Base-by-base conservation (phyloP, 2,888 invertebrate species). In the Tiphia femorata region DNA sequence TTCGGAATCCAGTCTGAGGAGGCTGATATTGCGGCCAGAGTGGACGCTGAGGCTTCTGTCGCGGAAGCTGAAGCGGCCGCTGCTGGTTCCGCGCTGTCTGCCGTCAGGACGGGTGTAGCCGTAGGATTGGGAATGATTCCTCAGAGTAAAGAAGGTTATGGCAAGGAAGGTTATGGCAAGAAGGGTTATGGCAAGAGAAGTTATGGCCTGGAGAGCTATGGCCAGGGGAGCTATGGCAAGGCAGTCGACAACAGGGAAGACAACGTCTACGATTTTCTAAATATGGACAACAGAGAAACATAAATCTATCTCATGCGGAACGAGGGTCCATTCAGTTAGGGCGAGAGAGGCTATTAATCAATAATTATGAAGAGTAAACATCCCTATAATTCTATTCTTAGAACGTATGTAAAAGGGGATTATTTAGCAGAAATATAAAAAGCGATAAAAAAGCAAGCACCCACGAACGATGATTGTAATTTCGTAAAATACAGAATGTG, bases 401-500 rank as follows among this genome's bases (percentile, higher is more conserved):
- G 33, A 33, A 33, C 12, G 5, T n/a, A n/a, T 33, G 33, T 33
- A 33, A 33, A n/a, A n/a, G 33, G 12, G n/a, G 14, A n/a, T 33
- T 33, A n/a, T 8, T 33, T 33, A 33, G 20, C 33, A 35, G 46
- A 12, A 23, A 46, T 33, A 30, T 8, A 44, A 44, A 30, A 30
- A 30, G 10, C 19, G 14, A 17, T 14, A 33, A 33, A 46, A 46
- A 46, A 46, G 16, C n/a, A 17, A 19, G 33, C 33, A 33, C n/a
- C 33, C 21, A 21, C 8, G 8, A 46, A 46, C 33, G 3, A 10
- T 7, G 21, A 14, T 14, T 33, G 33, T 33, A 46, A 33, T 30
- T 21, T 46, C 21, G 33, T 33, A 30, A 46, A 38, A 23, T 47
- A 48, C 12, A 46, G n/a, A n/a, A 25, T 48, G 37, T 48, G n/a